Evolutionary conservation across 2,888 invertebrate genomes (phyloP), one percentile per base, ranked within the genome.

Genomic region (Conus canariensis): DNA sequence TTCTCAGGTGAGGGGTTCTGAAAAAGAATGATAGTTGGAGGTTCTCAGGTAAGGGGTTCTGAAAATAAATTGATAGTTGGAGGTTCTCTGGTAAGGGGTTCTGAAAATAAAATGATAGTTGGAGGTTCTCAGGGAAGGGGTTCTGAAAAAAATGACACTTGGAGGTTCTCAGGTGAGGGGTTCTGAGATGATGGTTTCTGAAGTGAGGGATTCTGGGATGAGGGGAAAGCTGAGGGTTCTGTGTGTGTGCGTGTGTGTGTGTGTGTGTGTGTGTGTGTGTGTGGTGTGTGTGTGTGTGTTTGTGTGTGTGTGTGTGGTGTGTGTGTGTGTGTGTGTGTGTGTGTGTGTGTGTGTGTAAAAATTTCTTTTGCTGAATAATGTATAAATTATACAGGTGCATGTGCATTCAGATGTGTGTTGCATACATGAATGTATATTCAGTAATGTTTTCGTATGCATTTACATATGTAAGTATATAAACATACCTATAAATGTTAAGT

Each of bases 1-100:
- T 90, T 2, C 82, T 91, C 25, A 60, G 89, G 89, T 19, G 58
- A 56, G 58, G 30, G 45, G 45, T 45, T 45, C 45, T 45, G 45
- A 45, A 45, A 19, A 19, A 30, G 0, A 45, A 45, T 45, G 45
- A 4, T 4, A 96, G 83, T 82, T 91, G 22, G 90, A 88, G 9
- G 91, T 90, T 2, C 82, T 91, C 25, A 60, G 89, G 89, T 19
- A n/a, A 56, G 58, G 30, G 45, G 45, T 45, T 45, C 45, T 45
- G 45, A 45, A 45, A 7, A 19, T 19, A 45, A 45, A 45, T 16
- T 14, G 80, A 80, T 0, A 45, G 80, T 9, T 60, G 60, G 0
- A 14, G 60, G 60, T 60, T 9, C 60, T 60, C 60, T 2, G 60
- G 45, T 6, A 12, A 10, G 12, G 70, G 70, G 70, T 16, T 70